Evolutionary conservation across 2,888 invertebrate genomes (phyloP).

Genomic region (Platycnemis pennipes): DNA sequence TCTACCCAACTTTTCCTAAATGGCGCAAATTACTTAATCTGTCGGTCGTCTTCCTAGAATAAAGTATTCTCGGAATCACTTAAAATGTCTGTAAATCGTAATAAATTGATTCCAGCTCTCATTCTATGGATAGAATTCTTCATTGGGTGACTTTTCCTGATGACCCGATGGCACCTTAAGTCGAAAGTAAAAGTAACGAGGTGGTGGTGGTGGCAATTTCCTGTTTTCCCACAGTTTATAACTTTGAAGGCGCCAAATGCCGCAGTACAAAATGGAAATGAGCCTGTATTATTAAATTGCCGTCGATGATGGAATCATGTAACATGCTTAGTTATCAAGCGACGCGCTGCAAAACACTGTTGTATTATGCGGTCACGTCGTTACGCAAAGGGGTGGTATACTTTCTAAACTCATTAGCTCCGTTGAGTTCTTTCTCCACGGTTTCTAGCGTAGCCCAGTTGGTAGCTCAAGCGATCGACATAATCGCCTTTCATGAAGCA

Average conservation of each 20-base stretch:
- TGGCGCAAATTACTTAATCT: too few species aligned
- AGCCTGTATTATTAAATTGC: background rate
- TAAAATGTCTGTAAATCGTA: too few species aligned
- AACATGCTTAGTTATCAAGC: background rate
- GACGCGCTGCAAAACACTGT: background rate
- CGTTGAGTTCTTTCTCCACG: background rate
- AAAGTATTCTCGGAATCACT: too few species aligned
- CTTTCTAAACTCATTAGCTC: background rate
- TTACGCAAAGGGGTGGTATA: background rate
- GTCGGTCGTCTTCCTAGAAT: too few species aligned
- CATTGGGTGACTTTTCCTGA: background rate
- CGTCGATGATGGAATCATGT: background rate
- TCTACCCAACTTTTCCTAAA: too few species aligned
- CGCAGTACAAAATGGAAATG: background rate
- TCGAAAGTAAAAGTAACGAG: background rate
- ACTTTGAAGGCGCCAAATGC: background rate
- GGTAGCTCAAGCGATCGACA: slow-evolving; percentile 17
- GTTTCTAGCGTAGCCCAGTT: slow-evolving; percentile 9
- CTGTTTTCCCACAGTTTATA: background rate
- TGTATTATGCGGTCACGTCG: background rate
- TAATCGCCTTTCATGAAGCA: background rate
- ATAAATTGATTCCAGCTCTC: too few species aligned
- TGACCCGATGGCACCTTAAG: background rate
- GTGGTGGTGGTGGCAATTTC: background rate
- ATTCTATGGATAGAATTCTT: too few species aligned